A percentile compares a stretch with the other conserved stretches of the same genome.
phyloP scores from a whole-genome alignment of 2,797 vertebrate genomes.

The Trachurus trachurus region DNA sequence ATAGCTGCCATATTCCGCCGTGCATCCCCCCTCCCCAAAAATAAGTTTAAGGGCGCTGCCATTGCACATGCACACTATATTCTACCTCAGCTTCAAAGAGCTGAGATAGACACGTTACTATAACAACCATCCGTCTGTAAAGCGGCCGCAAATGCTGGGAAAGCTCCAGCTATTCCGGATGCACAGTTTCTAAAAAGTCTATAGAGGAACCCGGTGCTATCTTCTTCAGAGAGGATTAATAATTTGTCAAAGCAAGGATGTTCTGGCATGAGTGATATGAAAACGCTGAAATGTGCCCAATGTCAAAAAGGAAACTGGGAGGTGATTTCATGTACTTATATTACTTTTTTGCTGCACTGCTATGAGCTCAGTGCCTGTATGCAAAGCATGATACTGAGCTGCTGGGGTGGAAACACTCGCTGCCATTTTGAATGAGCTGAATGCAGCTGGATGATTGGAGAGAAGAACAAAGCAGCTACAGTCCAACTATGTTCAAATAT shows the following conservation, averaged over 20 bases:
- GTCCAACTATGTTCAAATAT: slow-evolving; percentile 16
- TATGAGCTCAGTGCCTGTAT: slow-evolving; percentile 4
- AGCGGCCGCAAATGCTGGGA: slow-evolving; percentile 34
- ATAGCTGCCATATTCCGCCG: slow-evolving; percentile 35
- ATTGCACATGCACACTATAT: slow-evolving; percentile 54
- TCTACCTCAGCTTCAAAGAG: slow-evolving; percentile 53
- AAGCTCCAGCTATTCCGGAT: slow-evolving; percentile 45
- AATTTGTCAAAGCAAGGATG: slow-evolving; percentile 51
- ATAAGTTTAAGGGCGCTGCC: slow-evolving; percentile 42
- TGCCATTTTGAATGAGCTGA: slow-evolving; percentile 14
- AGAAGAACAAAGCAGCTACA: not conserved
- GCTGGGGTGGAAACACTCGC: not conserved
- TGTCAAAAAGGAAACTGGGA: slow-evolving; percentile 30
- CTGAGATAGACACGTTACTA: slow-evolving; percentile 60
- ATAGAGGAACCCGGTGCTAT: slow-evolving; percentile 42
- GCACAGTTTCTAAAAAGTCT: slow-evolving; percentile 45
- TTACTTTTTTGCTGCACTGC: slow-evolving; percentile 15
- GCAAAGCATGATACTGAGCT: slow-evolving; percentile 12
- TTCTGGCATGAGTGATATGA: slow-evolving; percentile 39
- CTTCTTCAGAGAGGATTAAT: slow-evolving; percentile 53
- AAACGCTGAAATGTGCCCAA: slow-evolving; percentile 34
- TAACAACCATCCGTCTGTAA: slow-evolving; percentile 57
- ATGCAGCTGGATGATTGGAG: not conserved
- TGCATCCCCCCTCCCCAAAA: not conserved
- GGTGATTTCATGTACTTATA: slow-evolving; percentile 19